Evolutionary conservation across 1,140 invertebrate species (phyloP).

Genomic region (Bombus haemorrhoidalis): DNA sequence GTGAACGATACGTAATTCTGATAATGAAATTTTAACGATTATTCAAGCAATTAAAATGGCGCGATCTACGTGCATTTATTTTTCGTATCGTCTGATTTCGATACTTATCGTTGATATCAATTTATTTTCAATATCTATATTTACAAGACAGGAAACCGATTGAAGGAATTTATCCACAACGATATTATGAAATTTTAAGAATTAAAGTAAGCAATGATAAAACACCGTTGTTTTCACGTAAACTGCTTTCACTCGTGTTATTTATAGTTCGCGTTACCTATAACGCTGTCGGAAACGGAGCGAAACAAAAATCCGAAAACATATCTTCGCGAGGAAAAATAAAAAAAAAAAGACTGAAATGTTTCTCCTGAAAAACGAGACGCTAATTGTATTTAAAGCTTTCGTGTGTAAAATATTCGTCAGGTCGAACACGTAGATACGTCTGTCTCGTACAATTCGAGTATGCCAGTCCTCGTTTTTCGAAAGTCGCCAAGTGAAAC

Average conservation of each 20-base stretch:
- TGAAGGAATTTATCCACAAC: not conserved
- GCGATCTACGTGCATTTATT: not conserved
- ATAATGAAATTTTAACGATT: not conserved
- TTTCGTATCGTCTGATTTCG: not conserved
- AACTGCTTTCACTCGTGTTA: not conserved
- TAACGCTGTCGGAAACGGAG: not conserved
- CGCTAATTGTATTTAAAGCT: conserved; percentile 55
- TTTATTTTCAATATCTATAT: not conserved
- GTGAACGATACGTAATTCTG: not conserved
- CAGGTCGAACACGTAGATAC: conserved; percentile 12
- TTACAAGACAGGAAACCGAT: not conserved
- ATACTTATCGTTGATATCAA: not conserved
- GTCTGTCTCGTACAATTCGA: conserved; percentile 15
- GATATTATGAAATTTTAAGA: not conserved
- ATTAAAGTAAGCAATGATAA: not conserved
- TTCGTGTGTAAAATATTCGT: conserved; percentile 45
- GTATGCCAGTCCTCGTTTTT: conserved; percentile 1
- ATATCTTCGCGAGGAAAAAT: conserved; percentile 5
- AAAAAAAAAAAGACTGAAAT: not conserved
- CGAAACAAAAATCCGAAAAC: conserved; percentile 22
- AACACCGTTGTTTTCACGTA: not conserved
- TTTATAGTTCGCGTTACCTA: not conserved
- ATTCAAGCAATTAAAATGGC: not conserved
- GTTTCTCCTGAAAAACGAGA: conserved; percentile 8
- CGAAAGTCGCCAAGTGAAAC: conserved; percentile 28